These are phyloP conservation scores for Campoletis raptor DNA, from an alignment of 2,888 invertebrate genomes.

Conservation along the genomic window DNA sequence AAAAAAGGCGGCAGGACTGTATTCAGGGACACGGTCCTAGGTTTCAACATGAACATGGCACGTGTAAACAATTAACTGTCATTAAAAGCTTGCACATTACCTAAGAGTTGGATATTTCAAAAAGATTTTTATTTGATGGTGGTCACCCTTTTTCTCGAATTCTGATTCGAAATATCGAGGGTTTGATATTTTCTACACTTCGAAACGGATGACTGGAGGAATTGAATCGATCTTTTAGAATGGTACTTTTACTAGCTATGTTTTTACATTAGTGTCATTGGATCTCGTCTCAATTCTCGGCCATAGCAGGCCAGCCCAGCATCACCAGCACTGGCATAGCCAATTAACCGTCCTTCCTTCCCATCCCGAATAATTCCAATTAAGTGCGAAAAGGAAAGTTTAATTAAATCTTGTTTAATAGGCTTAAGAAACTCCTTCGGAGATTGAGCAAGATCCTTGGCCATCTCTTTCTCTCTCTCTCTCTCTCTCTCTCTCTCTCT, in stretches of 20 bases:
- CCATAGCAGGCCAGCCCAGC: conserved; percentile 43
- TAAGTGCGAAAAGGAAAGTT: conserved; percentile 74
- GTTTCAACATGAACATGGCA: no score
- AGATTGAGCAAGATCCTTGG: conserved; percentile 55
- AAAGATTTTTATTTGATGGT: no score
- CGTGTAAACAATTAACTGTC: no score
- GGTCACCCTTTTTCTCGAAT: neutral
- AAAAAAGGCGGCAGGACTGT: no score
- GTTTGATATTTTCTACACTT: neutral
- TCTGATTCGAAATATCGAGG: neutral
- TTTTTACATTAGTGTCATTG: conserved; percentile 46
- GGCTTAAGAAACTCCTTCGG: conserved; percentile 71
- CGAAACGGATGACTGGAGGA: neutral
- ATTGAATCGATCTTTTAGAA: conserved; percentile 56
- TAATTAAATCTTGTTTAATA: conserved; percentile 77
- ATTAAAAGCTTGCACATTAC: no score
- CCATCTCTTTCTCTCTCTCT: neutral
- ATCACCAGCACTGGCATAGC: conserved; percentile 58
- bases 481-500: conserved; percentile 3
- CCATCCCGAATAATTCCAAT: conserved; percentile 75
- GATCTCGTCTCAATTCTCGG: conserved; percentile 57
- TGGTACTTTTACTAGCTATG: conserved; percentile 39
- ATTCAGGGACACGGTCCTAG: no score
- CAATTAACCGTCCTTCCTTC: conserved; percentile 66
- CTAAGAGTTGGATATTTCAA: no score